Conservation (phyloP, 1,140 invertebrate genomes). For the Chironomus tepperi region DNA sequence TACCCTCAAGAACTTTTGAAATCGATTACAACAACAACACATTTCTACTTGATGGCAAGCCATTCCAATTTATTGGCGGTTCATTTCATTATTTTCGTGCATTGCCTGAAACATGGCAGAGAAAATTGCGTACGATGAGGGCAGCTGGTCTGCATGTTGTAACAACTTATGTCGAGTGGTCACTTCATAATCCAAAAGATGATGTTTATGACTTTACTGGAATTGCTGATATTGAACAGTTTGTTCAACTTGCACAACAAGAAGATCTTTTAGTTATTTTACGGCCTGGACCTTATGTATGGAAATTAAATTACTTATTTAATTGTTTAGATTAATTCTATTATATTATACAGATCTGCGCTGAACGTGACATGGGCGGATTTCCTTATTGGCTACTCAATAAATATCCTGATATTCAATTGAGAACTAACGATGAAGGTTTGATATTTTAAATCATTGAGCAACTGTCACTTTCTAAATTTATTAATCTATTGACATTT, state of each 20-base stretch:
- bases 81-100: slow-evolving; percentile 85
- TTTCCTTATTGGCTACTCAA: slow-evolving; percentile 71
- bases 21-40: slow-evolving; percentile 61
- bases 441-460: slow-evolving; percentile 28
- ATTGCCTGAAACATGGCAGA: slow-evolving; percentile 68
- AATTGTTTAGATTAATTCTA: background rate
- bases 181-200: slow-evolving; percentile 68
- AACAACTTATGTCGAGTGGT: slow-evolving; percentile 75
- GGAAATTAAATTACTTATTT: background rate
- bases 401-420: slow-evolving; percentile 53
- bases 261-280: slow-evolving; percentile 64
- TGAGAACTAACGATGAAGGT: slow-evolving; percentile 53
- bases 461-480: background rate
- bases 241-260: slow-evolving; percentile 58
- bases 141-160: slow-evolving; percentile 81
- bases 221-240: slow-evolving; percentile 47
- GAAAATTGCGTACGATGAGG: slow-evolving; percentile 67
- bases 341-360: slow-evolving; percentile 50
- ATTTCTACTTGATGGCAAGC: slow-evolving; percentile 71
- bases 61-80: slow-evolving; percentile 72
- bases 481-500: slow-evolving; percentile 24
- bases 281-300: slow-evolving; percentile 62
- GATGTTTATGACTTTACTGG: slow-evolving; percentile 61
- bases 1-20: slow-evolving; percentile 30
- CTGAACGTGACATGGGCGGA: slow-evolving; percentile 65